Evolutionary conservation across 2,888 invertebrate genomes (phyloP).

Genomic region (Rhamnusium bicolor): DNA sequence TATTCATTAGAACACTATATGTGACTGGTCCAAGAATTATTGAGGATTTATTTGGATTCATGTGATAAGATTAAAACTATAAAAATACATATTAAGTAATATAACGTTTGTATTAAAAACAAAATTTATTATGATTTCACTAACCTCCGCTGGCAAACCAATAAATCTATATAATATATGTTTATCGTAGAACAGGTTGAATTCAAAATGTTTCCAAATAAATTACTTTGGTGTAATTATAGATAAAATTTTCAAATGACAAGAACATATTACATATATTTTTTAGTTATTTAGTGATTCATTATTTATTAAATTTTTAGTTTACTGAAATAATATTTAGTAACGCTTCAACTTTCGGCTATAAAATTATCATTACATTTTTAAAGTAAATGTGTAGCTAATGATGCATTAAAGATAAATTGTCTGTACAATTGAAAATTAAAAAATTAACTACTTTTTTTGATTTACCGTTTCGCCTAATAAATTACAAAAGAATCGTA

Average conservation of each 20-base stretch:
- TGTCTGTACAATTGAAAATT: not conserved
- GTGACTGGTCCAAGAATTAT: not conserved
- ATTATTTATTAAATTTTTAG: conserved; percentile 6
- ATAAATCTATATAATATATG: conserved; percentile 19
- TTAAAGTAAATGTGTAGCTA: not conserved
- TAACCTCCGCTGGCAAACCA: not conserved
- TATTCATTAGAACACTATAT: not conserved
- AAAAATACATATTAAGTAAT: conserved; percentile 19
- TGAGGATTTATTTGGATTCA: conserved; percentile 12
- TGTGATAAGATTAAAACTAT: conserved; percentile 15
- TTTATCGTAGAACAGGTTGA: conserved; percentile 9
- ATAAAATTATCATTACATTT: not conserved
- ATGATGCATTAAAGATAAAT: not conserved
- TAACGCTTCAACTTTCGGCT: not conserved
- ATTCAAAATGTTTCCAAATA: conserved; percentile 14
- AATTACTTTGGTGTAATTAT: conserved; percentile 15
- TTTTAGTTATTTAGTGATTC: not conserved
- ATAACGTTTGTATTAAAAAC: conserved; percentile 11
- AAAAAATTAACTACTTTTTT: not conserved
- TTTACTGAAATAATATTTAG: not conserved
- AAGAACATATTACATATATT: not conserved
- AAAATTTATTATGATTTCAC: conserved; percentile 6
- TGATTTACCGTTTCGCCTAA: not conserved
- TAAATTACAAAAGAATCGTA: not conserved
- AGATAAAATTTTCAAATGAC: conserved; percentile 7